Evolutionary conservation across 1,140 invertebrate genomes (phyloP).

Genomic region (Carposina sasakii): DNA sequence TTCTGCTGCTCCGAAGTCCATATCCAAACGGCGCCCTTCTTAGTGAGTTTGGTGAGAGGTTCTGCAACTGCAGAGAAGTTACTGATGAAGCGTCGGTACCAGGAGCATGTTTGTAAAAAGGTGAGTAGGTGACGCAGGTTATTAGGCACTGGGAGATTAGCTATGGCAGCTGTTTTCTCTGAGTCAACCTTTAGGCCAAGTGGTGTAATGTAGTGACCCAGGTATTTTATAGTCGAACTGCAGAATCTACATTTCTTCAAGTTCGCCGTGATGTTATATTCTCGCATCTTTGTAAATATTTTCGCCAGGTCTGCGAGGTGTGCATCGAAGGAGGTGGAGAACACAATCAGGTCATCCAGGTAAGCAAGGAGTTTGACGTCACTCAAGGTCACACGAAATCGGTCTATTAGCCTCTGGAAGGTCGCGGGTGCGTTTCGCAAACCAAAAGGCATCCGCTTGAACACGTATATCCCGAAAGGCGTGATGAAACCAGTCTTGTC

Average conservation of each 20-base stretch:
- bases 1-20: slow-evolving; percentile 15
- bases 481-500: slow-evolving; percentile 48
- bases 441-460: slow-evolving; percentile 24
- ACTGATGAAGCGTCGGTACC: slow-evolving; percentile 46
- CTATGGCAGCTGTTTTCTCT: neutral
- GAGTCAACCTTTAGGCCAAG: neutral
- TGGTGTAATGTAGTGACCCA: neutral
- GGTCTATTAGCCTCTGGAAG: neutral
- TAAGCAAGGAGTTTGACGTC: neutral
- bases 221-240: neutral
- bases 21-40: slow-evolving; percentile 32
- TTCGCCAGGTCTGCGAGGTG: neutral
- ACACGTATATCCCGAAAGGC: slow-evolving; percentile 33
- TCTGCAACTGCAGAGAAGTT: slow-evolving; percentile 40
- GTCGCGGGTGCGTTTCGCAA: slow-evolving; percentile 2
- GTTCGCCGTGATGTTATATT: slow-evolving; percentile 1
- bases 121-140: slow-evolving; percentile 12
- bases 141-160: neutral
- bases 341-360: slow-evolving; percentile 2
- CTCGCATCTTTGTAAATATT: neutral
- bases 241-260: neutral
- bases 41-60: slow-evolving; percentile 40
- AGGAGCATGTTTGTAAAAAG: slow-evolving; percentile 29
- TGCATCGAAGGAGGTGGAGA: neutral
- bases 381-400: neutral